A percentile compares a stretch with the other conserved stretches of the same genome.
Evolutionary conservation across 2,797 vertebrate genomes (phyloP).

Genomic region (Sandelia bainsii): DNA sequence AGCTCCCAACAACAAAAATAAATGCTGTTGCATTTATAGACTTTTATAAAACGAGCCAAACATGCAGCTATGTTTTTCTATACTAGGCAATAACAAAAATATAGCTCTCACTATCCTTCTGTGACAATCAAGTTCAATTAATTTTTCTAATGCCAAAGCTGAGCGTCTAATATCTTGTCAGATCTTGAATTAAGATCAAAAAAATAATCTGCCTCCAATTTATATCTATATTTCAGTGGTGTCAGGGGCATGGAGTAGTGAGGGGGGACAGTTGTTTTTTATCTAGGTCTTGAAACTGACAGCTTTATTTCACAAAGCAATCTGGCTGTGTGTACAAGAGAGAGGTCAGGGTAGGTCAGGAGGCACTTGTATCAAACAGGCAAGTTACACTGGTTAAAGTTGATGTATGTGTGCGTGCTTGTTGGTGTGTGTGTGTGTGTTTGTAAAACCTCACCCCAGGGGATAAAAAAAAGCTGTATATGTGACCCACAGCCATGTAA

Average conservation of each 20-base stretch:
- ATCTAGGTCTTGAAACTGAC: conserved; percentile 97
- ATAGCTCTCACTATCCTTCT: not conserved
- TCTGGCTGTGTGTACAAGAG: conserved; percentile 94
- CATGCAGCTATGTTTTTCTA: not conserved
- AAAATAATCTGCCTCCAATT: conserved; percentile 99
- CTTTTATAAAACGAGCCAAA: not conserved
- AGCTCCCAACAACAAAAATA: not conserved
- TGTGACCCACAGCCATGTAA: conserved; percentile 34
- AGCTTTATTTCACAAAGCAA: conserved; percentile 99
- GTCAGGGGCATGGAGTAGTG: conserved; percentile 91
- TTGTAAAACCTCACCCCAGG: conserved; percentile 43
- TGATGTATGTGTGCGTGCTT: conserved; percentile 29
- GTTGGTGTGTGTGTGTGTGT: conserved; percentile 5
- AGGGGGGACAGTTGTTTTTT: conserved; percentile 93
- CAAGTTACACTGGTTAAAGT: conserved; percentile 88
- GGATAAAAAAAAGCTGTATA: conserved; percentile 38
- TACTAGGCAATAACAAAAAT: not conserved
- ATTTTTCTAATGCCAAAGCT: not conserved
- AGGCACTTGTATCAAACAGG: conserved; percentile 84
- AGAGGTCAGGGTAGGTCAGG: conserved; percentile 93
- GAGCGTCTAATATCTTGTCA: conserved; percentile 90
- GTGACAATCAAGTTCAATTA: conserved; percentile 1
- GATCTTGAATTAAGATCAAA: conserved; percentile 95
- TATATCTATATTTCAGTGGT: conserved; percentile 99
- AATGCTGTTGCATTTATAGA: not conserved